Evolutionary conservation across 2,797 vertebrate genomes (phyloP).

Genomic region (Rhabdomys pumilio): DNA sequence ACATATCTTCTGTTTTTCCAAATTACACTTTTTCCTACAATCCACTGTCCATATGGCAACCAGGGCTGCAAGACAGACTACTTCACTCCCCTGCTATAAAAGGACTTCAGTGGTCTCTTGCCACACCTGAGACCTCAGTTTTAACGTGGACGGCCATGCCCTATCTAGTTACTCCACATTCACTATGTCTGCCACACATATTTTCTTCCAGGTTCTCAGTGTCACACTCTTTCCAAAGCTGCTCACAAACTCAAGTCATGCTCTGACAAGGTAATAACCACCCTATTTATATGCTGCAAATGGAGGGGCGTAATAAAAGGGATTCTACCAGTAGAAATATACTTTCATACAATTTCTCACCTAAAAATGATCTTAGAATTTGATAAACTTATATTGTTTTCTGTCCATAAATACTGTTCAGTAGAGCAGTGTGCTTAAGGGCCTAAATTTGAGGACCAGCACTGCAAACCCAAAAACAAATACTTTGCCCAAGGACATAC

Average conservation of each 20-base stretch:
- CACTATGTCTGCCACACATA: background rate
- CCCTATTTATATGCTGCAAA: background rate
- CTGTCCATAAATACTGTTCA: background rate
- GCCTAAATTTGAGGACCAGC: background rate
- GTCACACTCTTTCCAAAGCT: background rate
- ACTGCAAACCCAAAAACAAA: background rate
- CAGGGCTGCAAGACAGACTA: background rate
- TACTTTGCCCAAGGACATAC: conserved; percentile 19
- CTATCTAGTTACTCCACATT: background rate
- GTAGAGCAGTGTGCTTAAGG: background rate
- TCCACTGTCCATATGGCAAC: background rate
- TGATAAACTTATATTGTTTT: conserved; percentile 29
- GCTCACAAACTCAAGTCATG: background rate
- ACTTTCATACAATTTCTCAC: conserved; percentile 47
- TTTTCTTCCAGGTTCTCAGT: background rate
- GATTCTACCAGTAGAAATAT: conserved; percentile 8
- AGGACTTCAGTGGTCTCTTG: background rate
- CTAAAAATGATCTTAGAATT: conserved; percentile 46
- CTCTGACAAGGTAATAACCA: background rate
- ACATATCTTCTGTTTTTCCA: background rate
- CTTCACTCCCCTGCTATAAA: background rate
- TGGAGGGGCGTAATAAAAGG: background rate
- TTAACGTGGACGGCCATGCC: background rate
- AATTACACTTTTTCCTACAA: conserved; percentile 10
- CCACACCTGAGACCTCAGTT: background rate